phyloP scores from a whole-genome alignment of 2,113 vertebrate species.

The Pan troglodytes region DNA sequence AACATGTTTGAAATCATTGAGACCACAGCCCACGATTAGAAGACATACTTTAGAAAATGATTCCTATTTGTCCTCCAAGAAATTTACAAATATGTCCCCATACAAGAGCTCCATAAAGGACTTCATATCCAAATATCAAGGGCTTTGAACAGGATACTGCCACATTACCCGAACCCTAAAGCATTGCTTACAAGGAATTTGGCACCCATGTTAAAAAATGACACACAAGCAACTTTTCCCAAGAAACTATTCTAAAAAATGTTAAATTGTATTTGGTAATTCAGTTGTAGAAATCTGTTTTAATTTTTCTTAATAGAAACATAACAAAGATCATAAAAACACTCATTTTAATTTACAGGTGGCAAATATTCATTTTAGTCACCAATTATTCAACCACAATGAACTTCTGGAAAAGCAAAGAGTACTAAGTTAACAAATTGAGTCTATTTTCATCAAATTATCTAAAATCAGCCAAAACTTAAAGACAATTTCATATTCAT shows the following conservation, averaged over 20 bases:
- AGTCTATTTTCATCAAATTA: neutral
- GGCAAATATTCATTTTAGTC: constrained; percentile 21
- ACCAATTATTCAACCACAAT: constrained; percentile 20
- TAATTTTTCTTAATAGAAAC: neutral
- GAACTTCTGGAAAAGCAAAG: constrained; percentile 32
- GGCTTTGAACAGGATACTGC: neutral
- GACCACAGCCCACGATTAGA: neutral
- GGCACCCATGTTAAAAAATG: neutral
- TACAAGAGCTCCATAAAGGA: neutral
- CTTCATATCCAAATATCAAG: neutral
- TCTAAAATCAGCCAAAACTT: constrained; percentile 19
- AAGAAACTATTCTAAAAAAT: constrained; percentile 1
- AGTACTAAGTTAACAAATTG: neutral
- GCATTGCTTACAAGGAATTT: neutral
- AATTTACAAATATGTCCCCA: neutral
- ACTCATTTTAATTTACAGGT: neutral
- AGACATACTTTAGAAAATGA: neutral
- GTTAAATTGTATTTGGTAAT: neutral
- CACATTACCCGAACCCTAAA: neutral
- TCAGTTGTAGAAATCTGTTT: constrained; percentile 13
- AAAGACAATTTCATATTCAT: constrained; percentile 26
- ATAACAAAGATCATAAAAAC: neutral
- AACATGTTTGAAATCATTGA: neutral
- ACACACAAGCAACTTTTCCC: neutral
- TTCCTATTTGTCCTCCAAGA: neutral